These are phyloP conservation scores for Drosophila anomalipes DNA, from an alignment of 2,888 invertebrate species.

Conservation along the genomic window DNA sequence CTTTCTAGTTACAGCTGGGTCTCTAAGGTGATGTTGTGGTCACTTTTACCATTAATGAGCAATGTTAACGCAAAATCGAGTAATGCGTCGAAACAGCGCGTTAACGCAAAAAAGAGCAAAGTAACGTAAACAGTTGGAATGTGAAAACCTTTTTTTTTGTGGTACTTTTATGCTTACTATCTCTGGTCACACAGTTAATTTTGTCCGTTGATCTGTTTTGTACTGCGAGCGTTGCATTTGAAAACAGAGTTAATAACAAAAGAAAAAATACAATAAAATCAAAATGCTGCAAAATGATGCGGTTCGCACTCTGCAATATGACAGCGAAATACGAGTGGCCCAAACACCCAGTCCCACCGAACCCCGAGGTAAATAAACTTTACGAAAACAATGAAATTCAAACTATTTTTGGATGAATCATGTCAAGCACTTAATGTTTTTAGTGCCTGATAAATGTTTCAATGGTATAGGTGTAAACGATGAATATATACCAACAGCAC, in stretches of 20 bases:
- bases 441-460: conserved; percentile 49
- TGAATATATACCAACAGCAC: conserved; percentile 21
- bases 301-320: conserved; percentile 83
- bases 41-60: background rate
- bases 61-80: conserved; percentile 29
- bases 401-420: conserved; percentile 54
- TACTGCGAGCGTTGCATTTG: conserved; percentile 19
- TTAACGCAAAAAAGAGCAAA: conserved; percentile 1
- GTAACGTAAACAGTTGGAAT: background rate
- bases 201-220: conserved; percentile 39
- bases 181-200: conserved; percentile 39
- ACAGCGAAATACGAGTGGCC: conserved; percentile 84
- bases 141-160: background rate
- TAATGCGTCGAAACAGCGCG: background rate
- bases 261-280: background rate
- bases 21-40: conserved; percentile 17
- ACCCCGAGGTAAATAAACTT: conserved; percentile 74
- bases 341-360: conserved; percentile 75
- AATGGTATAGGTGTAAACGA: conserved; percentile 36
- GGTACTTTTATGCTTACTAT: background rate
- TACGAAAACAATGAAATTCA: conserved; percentile 1
- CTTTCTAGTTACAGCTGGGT: conserved; percentile 30
- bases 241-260: conserved; percentile 8
- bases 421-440: conserved; percentile 13
- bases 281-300: conserved; percentile 84